These are phyloP conservation scores for Cossypha polioptera DNA, from an alignment of 2,797 vertebrate genomes.

Conservation along the genomic window DNA sequence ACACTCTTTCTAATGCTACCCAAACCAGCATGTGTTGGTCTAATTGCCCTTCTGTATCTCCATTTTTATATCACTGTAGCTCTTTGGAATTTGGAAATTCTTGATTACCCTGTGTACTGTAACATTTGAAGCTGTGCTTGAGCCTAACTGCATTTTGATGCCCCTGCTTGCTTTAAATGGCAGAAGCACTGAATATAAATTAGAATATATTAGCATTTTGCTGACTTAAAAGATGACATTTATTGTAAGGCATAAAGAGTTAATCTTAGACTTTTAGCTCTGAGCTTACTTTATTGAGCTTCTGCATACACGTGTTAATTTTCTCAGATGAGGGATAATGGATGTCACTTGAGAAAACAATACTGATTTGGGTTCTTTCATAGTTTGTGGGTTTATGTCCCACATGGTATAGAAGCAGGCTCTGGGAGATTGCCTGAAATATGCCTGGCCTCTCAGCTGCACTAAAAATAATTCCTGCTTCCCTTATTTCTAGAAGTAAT, in stretches of 20 bases:
- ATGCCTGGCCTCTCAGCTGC: constrained; percentile 55
- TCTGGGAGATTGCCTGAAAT: constrained; percentile 64
- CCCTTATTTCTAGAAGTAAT: constrained; percentile 34
- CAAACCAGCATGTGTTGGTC: constrained; percentile 36
- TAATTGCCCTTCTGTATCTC: constrained; percentile 15
- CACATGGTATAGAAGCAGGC: constrained; percentile 49
- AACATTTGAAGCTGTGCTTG: neutral
- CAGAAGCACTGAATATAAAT: constrained; percentile 7
- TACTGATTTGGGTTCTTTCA: constrained; percentile 66
- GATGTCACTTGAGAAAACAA: constrained; percentile 65
- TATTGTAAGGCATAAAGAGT: neutral
- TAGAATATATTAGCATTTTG: neutral
- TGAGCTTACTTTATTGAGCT: constrained; percentile 60
- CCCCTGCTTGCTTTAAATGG: neutral
- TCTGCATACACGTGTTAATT: constrained; percentile 62
- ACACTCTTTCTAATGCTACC: constrained; percentile 9
- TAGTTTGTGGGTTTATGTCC: constrained; percentile 67
- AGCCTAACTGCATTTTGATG: neutral
- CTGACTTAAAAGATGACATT: neutral
- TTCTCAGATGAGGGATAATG: constrained; percentile 67
- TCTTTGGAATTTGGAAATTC: constrained; percentile 40
- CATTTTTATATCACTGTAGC: neutral
- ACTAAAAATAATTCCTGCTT: constrained; percentile 69
- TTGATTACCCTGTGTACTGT: neutral
- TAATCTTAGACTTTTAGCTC: constrained; percentile 48